Evolutionary conservation across 2,888 invertebrate genomes (phyloP).

Genomic region (Diplolepis rosae): DNA sequence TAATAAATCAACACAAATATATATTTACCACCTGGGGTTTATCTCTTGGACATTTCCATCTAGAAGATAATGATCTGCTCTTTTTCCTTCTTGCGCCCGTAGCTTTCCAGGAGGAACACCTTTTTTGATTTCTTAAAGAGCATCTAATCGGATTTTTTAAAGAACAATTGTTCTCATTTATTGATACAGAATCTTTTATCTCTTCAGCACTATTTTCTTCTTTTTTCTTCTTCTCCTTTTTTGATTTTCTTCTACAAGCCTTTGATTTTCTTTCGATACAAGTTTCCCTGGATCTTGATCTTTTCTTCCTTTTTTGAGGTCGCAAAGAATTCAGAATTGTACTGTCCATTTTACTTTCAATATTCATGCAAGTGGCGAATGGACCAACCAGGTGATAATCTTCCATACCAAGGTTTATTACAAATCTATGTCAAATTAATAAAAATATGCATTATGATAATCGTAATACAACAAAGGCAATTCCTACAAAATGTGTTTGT

Average conservation of each 20-base stretch:
- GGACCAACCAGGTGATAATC: constrained; percentile 54
- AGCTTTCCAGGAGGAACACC: neutral
- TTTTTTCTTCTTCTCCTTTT: neutral
- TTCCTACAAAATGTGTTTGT: too few relatives aligned
- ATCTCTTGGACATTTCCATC: neutral
- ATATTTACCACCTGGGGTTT: too few relatives aligned
- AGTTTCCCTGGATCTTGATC: neutral
- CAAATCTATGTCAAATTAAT: constrained; percentile 47
- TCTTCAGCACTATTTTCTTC: neutral
- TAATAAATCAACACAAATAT: too few relatives aligned
- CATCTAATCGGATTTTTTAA: neutral
- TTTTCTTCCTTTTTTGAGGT: neutral
- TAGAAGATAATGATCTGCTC: too few relatives aligned
- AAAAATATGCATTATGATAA: too few relatives aligned
- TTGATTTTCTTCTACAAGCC: neutral
- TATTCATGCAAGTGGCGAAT: constrained; percentile 35
- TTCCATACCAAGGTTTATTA: constrained; percentile 45
- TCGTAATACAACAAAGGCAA: too few relatives aligned
- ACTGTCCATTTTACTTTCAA: neutral
- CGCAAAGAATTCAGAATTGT: neutral
- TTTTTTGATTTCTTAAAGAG: neutral
- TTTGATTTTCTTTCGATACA: neutral
- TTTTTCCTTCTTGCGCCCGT: neutral
- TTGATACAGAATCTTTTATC: neutral
- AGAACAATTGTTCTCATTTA: neutral